Percentiles rank a stretch among this genome's conserved stretches.
Evolutionary conservation across 2,888 invertebrate species (phyloP).

Genomic region (Anoplius nigerrimus): DNA sequence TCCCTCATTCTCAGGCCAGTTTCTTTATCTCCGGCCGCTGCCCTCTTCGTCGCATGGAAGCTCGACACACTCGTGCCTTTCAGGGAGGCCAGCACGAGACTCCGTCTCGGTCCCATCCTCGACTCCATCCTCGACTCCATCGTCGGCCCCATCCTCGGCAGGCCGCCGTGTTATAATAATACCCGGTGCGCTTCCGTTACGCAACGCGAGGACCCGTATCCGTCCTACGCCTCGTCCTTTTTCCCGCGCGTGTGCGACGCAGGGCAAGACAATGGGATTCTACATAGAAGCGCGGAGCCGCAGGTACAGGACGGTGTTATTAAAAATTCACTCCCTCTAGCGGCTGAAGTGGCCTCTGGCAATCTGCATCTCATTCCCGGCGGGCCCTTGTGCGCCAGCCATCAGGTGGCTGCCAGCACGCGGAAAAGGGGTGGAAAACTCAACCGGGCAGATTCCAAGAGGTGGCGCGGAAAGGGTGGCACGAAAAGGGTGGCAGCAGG

Average conservation of each 20-base stretch:
- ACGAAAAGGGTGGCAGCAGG: conserved; percentile 1
- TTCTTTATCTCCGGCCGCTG: conserved; percentile 9
- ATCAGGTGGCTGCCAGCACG: conserved; percentile 57
- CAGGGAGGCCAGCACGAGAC: not conserved
- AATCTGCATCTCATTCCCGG: conserved; percentile 75
- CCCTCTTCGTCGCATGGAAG: conserved; percentile 26
- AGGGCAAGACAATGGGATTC: conserved; percentile 66
- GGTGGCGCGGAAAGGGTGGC: conserved; percentile 16
- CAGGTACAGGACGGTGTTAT: conserved; percentile 71
- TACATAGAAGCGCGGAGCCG: conserved; percentile 53
- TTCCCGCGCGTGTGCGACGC: conserved; percentile 47
- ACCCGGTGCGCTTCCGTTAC: conserved; percentile 49
- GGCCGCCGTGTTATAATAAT: conserved; percentile 61
- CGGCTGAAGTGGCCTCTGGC: conserved; percentile 73
- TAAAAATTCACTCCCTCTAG: conserved; percentile 73
- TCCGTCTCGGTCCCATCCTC: not conserved
- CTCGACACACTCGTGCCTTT: not conserved
- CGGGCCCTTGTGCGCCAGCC: conserved; percentile 57
- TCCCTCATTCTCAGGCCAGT: conserved; percentile 3
- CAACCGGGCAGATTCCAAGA: conserved; percentile 29
- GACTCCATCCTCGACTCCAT: conserved; percentile 11
- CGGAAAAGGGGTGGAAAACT: conserved; percentile 53
- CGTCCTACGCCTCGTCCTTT: conserved; percentile 12
- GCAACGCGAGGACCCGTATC: conserved; percentile 36
- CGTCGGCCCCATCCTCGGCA: conserved; percentile 11